Percentiles rank a stretch among this genome's conserved stretches.
Conservation (phyloP, 2,113 vertebrate genomes). For the Candoia aspera region DNA sequence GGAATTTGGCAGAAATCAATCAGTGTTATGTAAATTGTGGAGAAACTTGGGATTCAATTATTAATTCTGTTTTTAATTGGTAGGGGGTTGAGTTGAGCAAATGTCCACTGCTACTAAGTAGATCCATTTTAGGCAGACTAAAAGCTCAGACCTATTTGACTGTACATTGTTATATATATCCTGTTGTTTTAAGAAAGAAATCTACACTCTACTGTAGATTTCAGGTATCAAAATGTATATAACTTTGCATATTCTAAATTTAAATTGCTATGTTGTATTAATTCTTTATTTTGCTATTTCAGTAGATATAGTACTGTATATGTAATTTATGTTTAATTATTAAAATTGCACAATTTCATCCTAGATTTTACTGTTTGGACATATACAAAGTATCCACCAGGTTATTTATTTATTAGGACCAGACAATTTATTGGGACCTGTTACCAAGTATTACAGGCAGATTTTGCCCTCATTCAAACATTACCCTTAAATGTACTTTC, state of each 20-base stretch:
- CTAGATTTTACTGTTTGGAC: neutral
- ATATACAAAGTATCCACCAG: neutral
- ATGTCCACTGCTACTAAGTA: neutral
- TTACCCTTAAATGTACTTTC: neutral
- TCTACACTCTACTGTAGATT: neutral
- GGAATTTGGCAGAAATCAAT: neutral
- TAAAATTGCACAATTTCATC: neutral
- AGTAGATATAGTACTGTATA: neutral
- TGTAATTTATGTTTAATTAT: neutral
- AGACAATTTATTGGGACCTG: neutral
- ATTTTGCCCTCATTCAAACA: neutral
- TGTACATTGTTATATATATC: neutral
- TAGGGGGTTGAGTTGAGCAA: neutral
- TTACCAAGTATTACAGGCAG: neutral
- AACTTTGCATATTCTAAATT: neutral
- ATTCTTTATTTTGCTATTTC: neutral
- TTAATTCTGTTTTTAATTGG: neutral
- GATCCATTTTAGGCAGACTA: neutral
- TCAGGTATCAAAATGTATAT: neutral
- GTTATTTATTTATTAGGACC: neutral
- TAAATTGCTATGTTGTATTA: neutral
- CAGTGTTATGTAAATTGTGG: neutral
- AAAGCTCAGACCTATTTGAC: neutral
- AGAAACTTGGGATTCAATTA: neutral
- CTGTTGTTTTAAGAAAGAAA: neutral